A percentile compares a stretch with the other conserved stretches of the same genome.
phyloP scores from a whole-genome alignment of 2,113 vertebrate genomes.

The Siniperca knerii region DNA sequence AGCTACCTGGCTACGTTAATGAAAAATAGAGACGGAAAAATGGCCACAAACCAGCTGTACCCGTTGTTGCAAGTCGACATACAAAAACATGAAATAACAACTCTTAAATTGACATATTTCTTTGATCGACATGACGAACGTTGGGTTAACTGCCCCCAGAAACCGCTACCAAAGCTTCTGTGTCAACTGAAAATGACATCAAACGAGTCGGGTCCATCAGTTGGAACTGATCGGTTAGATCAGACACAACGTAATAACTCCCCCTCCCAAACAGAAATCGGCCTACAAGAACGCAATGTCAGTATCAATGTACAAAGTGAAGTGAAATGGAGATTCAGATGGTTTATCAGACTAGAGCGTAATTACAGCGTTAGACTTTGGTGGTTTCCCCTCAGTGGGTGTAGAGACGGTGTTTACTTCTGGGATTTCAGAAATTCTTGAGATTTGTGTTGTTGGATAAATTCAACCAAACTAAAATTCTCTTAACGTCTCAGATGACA shows the following conservation, averaged over 20 bases:
- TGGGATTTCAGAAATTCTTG: not conserved
- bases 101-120: too few species aligned
- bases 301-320: not conserved
- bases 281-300: not conserved
- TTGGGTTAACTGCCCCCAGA: too few species aligned
- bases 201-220: too few species aligned
- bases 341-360: not conserved
- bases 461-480: constrained; percentile 5
- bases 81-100: too few species aligned
- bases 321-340: not conserved
- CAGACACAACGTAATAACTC: not conserved
- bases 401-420: not conserved
- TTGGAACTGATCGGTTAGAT: not conserved
- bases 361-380: not conserved
- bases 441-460: not conserved
- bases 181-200: too few species aligned
- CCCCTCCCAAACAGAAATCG: not conserved
- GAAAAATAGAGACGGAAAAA: too few species aligned
- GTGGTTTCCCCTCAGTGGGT: not conserved
- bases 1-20: too few species aligned
- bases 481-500: not conserved
- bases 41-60: too few species aligned
- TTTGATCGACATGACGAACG: too few species aligned
- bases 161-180: too few species aligned
- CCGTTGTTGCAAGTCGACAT: too few species aligned